Percentiles rank a stretch among this genome's conserved stretches.
phyloP scores from a whole-genome alignment of 2,113 vertebrate genomes.

The Zosterops hypoxanthus region DNA sequence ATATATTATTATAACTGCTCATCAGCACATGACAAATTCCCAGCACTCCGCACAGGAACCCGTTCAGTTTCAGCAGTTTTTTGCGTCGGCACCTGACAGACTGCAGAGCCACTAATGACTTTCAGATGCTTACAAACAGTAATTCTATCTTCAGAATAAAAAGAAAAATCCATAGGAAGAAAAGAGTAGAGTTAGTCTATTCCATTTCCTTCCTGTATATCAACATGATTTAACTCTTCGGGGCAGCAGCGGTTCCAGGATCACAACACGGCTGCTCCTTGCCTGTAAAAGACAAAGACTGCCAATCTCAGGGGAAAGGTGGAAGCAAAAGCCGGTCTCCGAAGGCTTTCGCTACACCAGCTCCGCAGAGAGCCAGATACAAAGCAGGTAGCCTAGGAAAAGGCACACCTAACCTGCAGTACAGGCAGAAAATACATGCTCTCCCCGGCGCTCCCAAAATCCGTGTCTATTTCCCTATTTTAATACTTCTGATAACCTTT shows the following conservation, averaged over 20 bases:
- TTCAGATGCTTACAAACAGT: conserved; percentile 93
- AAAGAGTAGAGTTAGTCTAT: conserved; percentile 78
- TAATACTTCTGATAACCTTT: conserved; percentile 64
- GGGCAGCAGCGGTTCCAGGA: conserved; percentile 38
- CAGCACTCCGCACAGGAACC: conserved; percentile 84
- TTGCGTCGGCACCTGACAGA: conserved; percentile 88
- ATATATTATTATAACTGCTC: conserved; percentile 94
- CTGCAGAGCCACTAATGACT: conserved; percentile 90
- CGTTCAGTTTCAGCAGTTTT: conserved; percentile 88
- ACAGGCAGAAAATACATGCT: not conserved
- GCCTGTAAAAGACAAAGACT: conserved; percentile 71
- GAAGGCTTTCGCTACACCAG: not conserved
- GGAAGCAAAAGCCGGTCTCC: conserved; percentile 30
- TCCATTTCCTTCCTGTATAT: conserved; percentile 79
- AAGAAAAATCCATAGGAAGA: conserved; percentile 78
- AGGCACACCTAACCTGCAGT: conserved; percentile 41
- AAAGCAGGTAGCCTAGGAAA: conserved; percentile 53
- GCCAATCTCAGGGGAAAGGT: conserved; percentile 53
- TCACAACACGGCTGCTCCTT: conserved; percentile 43
- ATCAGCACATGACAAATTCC: conserved; percentile 91
- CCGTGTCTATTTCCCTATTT: conserved; percentile 20
- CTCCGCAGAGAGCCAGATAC: conserved; percentile 19
- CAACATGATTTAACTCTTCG: conserved; percentile 76
- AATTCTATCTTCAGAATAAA: conserved; percentile 87
- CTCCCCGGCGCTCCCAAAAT: not conserved